Evolutionary conservation across 2,888 invertebrate species (phyloP), one percentile per base, ranked within the genome.

Genomic region (Laspeyria flexula): DNA sequence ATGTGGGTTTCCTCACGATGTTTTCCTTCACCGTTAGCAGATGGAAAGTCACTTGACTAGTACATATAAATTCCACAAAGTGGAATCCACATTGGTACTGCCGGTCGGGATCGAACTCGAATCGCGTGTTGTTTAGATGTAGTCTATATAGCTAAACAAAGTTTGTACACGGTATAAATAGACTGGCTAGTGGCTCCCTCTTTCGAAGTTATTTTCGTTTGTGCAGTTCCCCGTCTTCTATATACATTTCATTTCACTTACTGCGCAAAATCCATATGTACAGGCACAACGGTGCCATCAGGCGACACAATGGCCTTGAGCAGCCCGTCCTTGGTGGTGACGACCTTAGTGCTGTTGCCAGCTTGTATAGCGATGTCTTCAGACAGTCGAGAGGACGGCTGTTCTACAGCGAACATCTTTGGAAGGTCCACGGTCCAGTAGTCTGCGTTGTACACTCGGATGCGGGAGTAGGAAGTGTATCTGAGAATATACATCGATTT

Each of bases 251-350:
- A 25, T 3, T 25, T 25, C 25, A 93, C 94, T 93, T 92, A 96
- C 93, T 95, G 95, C 0, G 96, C 94, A 86, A 96, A 97, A 79
- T 96, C 96, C 75, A 97, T 93, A 74, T 96, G 96, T 0, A 96
- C 93, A 0, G 96, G 90, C 13, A 78, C 72, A 10, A 86, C 82
- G 11, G 60, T 69, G 0, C 90, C 90, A 5, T 77, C 78, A 0
- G 76, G 58, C 0, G 83, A 74, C 0, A 86, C 81, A 0, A 97
- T 82, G 0, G 96, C 96, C 80, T 97, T 97, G 21, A 97, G 83
- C 15, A 97, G 86, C 0, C 97, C 97, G 10, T 93, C 86, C 65
- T 92, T 90, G 43, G 93, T 95, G 65, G 96, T 96, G 0, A 96
- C 93, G 0, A 95, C 95, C 0, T 90, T 81, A 1, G 85, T 79